Evolutionary conservation across 2,797 vertebrate genomes (phyloP).

Genomic region (Acridotheres tristis): DNA sequence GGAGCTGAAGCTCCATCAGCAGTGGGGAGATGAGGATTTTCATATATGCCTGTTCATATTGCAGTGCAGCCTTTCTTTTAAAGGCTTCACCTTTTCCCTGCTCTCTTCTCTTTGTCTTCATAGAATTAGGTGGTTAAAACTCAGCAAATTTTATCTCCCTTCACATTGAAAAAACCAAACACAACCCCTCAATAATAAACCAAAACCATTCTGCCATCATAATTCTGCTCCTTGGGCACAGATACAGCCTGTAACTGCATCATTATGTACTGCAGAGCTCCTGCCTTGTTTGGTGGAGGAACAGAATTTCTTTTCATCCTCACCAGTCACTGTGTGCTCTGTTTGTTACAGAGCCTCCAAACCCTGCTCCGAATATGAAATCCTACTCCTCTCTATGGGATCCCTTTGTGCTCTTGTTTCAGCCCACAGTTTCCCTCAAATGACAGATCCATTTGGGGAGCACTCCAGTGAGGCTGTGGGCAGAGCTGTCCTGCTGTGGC

Average conservation of each 20-base stretch:
- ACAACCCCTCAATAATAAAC: not conserved
- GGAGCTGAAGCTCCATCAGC: not conserved
- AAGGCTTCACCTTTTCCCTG: not conserved
- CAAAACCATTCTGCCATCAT: not conserved
- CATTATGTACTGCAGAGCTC: not conserved
- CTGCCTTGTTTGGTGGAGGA: not conserved
- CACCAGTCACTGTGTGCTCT: not conserved
- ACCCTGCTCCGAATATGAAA: not conserved
- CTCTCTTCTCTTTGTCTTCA: not conserved
- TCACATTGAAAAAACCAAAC: not conserved
- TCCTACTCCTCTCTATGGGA: not conserved
- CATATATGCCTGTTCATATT: not conserved
- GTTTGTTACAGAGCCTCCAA: not conserved
- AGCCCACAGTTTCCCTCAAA: not conserved
- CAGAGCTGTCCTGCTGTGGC: not conserved
- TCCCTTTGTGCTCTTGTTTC: not conserved
- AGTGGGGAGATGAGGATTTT: not conserved
- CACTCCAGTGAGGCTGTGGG: not conserved
- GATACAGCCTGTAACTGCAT: not conserved
- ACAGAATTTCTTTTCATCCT: not conserved
- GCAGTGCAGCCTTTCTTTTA: not conserved
- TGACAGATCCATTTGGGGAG: not conserved
- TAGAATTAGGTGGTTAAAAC: not conserved
- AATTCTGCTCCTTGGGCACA: not conserved
- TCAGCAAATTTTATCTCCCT: not conserved